Conservation (phyloP, 2,888 invertebrate species). For the Oasisia sp. region DNA sequence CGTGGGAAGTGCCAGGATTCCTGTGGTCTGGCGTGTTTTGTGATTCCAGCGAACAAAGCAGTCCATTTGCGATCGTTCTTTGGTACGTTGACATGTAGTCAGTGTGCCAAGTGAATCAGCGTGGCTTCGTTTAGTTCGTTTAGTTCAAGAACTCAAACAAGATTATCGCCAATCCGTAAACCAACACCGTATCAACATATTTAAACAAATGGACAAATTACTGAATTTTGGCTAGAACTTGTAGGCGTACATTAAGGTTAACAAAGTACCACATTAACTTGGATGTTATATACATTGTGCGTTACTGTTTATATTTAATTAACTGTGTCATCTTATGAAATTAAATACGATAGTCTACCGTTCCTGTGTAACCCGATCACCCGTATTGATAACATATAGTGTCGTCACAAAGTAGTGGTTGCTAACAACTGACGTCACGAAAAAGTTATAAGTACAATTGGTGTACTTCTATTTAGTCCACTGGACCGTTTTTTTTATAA, state of each 20-base stretch:
- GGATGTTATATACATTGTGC: neutral
- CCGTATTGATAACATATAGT: neutral
- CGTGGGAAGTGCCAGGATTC: neutral
- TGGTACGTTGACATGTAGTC: neutral
- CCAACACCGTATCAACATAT: neutral
- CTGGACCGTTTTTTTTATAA: neutral
- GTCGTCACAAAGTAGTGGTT: neutral
- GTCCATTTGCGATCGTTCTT: neutral
- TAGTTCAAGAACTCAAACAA: neutral
- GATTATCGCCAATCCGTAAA: neutral
- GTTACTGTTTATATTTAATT: neutral
- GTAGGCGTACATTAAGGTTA: neutral
- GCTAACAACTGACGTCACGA: neutral
- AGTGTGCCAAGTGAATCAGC: slow-evolving; percentile 8
- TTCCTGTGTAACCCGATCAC: neutral
- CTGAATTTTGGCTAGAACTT: neutral
- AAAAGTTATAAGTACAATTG: neutral
- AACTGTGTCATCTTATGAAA: neutral
- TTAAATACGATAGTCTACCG: neutral
- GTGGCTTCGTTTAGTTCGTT: neutral
- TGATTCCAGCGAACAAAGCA: neutral
- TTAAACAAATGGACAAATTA: neutral
- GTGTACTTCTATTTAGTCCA: too few relatives aligned
- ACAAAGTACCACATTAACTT: too few relatives aligned
- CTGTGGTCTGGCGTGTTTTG: neutral